Evolutionary conservation across 92 coral and sea anemone species (phyloP), one percentile per base, ranked within the genome.

Genomic region (Pocillopora grandis): DNA sequence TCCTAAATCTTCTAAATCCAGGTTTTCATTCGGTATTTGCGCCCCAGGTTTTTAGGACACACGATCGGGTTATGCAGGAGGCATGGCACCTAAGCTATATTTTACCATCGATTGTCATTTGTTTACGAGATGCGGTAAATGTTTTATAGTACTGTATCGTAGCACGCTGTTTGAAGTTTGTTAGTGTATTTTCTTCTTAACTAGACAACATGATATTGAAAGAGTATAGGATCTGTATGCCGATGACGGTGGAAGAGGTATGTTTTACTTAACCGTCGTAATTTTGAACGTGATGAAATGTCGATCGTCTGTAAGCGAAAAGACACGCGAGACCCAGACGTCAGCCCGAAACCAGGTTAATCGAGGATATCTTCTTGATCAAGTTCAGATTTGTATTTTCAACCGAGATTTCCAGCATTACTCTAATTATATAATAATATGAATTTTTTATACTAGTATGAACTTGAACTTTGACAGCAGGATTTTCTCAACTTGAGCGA

Each of bases 221-320:
- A 81, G 99, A 96, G 79, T 96, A 96, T 86, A 90, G 99, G 60
- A 93, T 96, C 8, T 94, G 99, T 71, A 96, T 96, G 99, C 99
- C 99, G 12, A 88, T 96, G 48, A 89, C 91, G 13, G 99, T 96
- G 0, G 98, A 96, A 8, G 99, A 96, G 94, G 99, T 96, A 84
- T 64, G 98, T 71, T 57, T 67, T 42, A 42, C 52, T 71, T 68
- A 27, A 68, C 7, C 5, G 52, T 35, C 6, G 3, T 31, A 14
- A n/a, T 68, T 9, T 33, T 33, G 15, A 15, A 33, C 13, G 33
- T 11, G 4, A 21, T 66, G 37, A 66, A 66, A 23, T 31, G 36
- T 66, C 17, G 73, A 19, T 68, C 52, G 73, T 48, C 73, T 37
- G 73, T 14, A 68, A 17, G 48, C 73, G 73, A 68, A 68, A 68